phyloP scores from a whole-genome alignment of 1,140 invertebrate genomes.

The Drosophila kepulauana region DNA sequence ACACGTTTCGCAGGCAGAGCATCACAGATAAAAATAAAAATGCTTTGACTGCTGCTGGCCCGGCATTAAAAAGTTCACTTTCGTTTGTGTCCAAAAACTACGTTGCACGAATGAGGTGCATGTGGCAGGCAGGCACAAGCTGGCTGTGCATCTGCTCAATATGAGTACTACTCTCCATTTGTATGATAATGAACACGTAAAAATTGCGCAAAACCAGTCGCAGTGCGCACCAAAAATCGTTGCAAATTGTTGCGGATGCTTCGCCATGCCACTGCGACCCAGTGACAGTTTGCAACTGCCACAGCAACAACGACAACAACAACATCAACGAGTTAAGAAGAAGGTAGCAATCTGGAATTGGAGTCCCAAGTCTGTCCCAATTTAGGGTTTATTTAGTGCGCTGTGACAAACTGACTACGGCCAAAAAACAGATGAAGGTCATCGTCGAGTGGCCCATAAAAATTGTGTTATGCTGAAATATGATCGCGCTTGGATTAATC shows the following conservation, averaged over 20 bases:
- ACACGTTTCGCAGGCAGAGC: slow-evolving; percentile 66
- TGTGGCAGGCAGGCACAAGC: slow-evolving; percentile 6
- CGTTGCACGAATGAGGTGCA: slow-evolving; percentile 31
- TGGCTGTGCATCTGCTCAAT: slow-evolving; percentile 38
- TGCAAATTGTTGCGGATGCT: slow-evolving; percentile 78
- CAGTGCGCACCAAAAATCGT: slow-evolving; percentile 65
- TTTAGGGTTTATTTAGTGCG: slow-evolving; percentile 44
- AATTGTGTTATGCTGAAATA: slow-evolving; percentile 49
- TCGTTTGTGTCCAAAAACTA: slow-evolving; percentile 78
- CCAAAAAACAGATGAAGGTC: slow-evolving; percentile 35
- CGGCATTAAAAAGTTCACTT: slow-evolving; percentile 79
- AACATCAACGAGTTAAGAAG: not conserved
- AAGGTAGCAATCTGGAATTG: not conserved
- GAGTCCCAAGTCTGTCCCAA: slow-evolving; percentile 22
- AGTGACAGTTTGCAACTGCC: not conserved
- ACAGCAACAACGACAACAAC: not conserved
- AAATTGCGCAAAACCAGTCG: slow-evolving; percentile 74
- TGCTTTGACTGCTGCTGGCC: slow-evolving; percentile 56
- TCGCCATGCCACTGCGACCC: slow-evolving; percentile 12
- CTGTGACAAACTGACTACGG: slow-evolving; percentile 41
- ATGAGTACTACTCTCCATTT: slow-evolving; percentile 48
- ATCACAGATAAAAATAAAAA: slow-evolving; percentile 63
- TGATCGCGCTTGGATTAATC: slow-evolving; percentile 17
- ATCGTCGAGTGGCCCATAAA: not conserved
- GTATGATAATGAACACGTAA: slow-evolving; percentile 81